Evolutionary conservation across 2,113 vertebrate species (phyloP).

Genomic region (Otus sunia): DNA sequence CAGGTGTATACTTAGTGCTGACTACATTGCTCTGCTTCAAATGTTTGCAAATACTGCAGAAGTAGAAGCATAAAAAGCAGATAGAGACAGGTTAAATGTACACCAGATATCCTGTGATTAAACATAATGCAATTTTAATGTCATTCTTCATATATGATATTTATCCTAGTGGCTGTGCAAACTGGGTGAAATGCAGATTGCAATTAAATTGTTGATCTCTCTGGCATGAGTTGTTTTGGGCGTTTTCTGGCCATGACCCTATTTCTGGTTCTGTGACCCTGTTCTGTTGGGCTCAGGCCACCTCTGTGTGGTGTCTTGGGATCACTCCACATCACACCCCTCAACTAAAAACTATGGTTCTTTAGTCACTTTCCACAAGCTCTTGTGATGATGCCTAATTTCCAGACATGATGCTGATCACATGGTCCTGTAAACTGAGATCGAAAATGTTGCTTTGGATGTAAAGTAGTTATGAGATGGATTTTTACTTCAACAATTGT

Average conservation of each 20-base stretch:
- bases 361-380: neutral
- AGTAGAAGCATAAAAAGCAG: neutral
- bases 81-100: neutral
- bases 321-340: neutral
- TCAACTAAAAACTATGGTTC: neutral
- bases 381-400: neutral
- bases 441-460: neutral
- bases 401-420: neutral
- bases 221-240: neutral
- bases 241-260: neutral
- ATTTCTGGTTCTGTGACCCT: neutral
- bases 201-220: neutral
- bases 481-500: neutral
- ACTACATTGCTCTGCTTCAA: neutral
- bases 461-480: neutral
- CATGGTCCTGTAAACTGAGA: neutral
- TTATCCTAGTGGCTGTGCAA: neutral
- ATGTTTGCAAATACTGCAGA: neutral
- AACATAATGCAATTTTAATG: neutral
- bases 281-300: neutral
- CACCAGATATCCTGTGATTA: neutral
- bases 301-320: neutral
- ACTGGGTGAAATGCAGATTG: neutral
- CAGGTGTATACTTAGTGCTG: neutral
- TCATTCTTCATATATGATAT: neutral